Percentiles rank a stretch among this genome's conserved stretches.
Conservation (phyloP, 2,888 invertebrate genomes). For the Eudasyphora cyanicolor region DNA sequence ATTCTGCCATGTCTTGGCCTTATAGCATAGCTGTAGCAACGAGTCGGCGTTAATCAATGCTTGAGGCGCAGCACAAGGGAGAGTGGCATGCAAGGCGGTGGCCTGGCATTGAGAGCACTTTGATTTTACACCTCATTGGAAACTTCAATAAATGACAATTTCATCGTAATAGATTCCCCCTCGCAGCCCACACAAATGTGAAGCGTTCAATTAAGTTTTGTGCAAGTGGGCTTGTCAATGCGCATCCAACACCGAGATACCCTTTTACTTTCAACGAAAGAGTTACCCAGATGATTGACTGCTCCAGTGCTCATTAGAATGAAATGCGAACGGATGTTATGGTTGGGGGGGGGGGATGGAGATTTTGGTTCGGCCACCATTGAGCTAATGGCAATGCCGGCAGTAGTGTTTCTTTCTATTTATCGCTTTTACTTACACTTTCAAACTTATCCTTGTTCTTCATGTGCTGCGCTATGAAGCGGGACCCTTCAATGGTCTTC, state of each 20-base stretch:
- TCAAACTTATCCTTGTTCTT: slow-evolving; percentile 97
- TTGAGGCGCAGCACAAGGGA: not conserved
- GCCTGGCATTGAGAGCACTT: slow-evolving; percentile 40
- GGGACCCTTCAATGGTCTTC: slow-evolving; percentile 94
- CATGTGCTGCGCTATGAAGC: slow-evolving; percentile 97
- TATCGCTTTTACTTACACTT: slow-evolving; percentile 85
- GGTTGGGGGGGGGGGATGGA: not conserved
- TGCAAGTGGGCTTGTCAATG: not conserved
- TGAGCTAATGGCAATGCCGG: too few relatives aligned
- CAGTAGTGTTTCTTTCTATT: too few relatives aligned
- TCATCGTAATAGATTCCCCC: not conserved
- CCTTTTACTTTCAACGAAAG: not conserved
- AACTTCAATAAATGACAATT: slow-evolving; percentile 57
- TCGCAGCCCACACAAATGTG: too few relatives aligned
- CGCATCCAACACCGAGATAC: not conserved
- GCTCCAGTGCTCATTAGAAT: not conserved
- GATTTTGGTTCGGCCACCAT: too few relatives aligned
- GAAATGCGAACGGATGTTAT: not conserved
- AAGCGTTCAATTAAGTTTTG: not conserved
- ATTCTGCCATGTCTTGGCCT: not conserved
- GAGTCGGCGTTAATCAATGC: slow-evolving; percentile 10
- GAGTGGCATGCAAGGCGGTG: slow-evolving; percentile 16
- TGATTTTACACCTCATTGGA: slow-evolving; percentile 59
- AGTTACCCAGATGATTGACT: not conserved
- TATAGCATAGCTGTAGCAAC: slow-evolving; percentile 16